Conservation (phyloP, 1,140 invertebrate genomes). For the Tyrophagus putrescentiae region DNA sequence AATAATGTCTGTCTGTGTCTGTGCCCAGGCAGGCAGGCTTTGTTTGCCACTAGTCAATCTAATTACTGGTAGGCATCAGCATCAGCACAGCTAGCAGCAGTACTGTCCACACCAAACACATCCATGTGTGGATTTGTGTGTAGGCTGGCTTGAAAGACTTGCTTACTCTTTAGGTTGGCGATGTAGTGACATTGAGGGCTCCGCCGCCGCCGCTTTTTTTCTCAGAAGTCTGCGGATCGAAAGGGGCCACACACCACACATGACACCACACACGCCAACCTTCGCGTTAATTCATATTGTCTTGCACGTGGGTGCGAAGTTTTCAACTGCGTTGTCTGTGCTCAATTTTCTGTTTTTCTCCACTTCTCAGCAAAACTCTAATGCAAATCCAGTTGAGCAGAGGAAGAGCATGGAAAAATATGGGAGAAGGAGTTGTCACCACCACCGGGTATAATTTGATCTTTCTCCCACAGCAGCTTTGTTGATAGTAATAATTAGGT, state of each 20-base stretch:
- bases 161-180: too few relatives aligned
- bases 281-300: neutral
- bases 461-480: neutral
- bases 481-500: too few relatives aligned
- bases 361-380: too few relatives aligned
- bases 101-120: neutral
- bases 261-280: neutral
- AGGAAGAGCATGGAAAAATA: neutral
- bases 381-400: neutral
- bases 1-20: too few relatives aligned
- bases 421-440: neutral
- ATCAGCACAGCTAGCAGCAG: neutral
- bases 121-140: too few relatives aligned
- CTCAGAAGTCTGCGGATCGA: too few relatives aligned
- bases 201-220: too few relatives aligned
- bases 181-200: too few relatives aligned
- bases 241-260: too few relatives aligned
- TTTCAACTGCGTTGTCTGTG: neutral
- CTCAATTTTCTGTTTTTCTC: too few relatives aligned
- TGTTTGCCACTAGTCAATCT: constrained; percentile 12
- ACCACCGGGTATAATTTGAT: neutral
- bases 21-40: neutral
- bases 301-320: neutral
- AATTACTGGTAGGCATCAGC: neutral
- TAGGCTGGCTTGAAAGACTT: too few relatives aligned